phyloP scores from a whole-genome alignment of 2,113 vertebrate genomes.

The Brachyistius frenatus region DNA sequence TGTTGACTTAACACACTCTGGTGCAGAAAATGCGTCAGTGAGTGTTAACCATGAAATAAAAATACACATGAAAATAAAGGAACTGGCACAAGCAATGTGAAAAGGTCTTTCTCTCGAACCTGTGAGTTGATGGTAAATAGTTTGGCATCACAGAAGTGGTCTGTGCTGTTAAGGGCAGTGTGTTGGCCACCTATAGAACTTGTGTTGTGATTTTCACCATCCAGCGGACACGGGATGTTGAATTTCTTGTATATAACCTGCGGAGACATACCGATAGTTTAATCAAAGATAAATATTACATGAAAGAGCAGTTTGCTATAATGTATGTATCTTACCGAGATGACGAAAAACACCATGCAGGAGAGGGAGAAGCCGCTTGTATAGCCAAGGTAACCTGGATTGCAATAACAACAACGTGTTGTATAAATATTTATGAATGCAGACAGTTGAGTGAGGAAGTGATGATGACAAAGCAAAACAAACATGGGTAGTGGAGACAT shows the following conservation, averaged over 20 bases:
- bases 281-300: conserved; percentile 20
- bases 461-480: background rate
- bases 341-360: conserved; percentile 92
- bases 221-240: conserved; percentile 83
- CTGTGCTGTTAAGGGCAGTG: background rate
- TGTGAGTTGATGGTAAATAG: conserved; percentile 87
- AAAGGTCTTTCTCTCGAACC: conserved; percentile 69
- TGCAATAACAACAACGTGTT: background rate
- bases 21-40: background rate
- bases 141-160: conserved; percentile 81
- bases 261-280: background rate
- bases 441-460: background rate
- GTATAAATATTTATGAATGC: background rate
- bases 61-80: background rate
- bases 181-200: background rate
- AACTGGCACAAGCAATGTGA: background rate
- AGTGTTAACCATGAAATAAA: conserved; percentile 4
- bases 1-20: conserved; percentile 4
- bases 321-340: conserved; percentile 78
- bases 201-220: background rate
- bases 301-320: background rate
- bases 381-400: conserved; percentile 89
- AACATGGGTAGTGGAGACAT: conserved; percentile 15
- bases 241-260: conserved; percentile 92
- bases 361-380: conserved; percentile 92